Evolutionary conservation across 2,113 vertebrate genomes (phyloP).

Genomic region (Cairina moschata): DNA sequence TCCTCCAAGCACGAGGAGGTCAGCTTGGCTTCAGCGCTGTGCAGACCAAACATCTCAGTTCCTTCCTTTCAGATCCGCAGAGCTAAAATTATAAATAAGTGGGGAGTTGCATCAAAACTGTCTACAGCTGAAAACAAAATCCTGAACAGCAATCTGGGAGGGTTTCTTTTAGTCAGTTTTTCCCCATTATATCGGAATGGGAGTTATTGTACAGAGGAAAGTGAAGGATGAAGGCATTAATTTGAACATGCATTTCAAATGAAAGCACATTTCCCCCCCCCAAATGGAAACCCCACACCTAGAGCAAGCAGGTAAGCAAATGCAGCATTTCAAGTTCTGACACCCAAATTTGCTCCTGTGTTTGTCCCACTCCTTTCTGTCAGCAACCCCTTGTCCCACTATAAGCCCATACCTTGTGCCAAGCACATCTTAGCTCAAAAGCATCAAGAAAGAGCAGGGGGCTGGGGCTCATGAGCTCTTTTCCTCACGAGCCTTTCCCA

Average conservation of each 20-base stretch:
- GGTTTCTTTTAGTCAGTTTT: neutral
- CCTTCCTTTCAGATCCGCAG: neutral
- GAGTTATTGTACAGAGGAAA: neutral
- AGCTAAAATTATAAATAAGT: neutral
- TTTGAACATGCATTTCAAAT: fast-evolving
- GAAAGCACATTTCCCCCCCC: too few species aligned
- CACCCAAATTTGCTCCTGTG: neutral
- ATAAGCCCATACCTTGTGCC: fast-evolving
- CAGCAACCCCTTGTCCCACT: neutral
- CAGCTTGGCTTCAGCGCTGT: neutral
- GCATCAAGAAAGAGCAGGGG: neutral
- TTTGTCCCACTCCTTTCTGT: neutral
- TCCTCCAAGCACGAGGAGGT: neutral
- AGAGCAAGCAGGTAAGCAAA: neutral
- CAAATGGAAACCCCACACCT: neutral
- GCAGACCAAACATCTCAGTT: neutral
- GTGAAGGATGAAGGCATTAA: neutral
- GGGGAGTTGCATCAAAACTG: neutral
- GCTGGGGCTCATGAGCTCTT: neutral
- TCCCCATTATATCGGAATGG: neutral
- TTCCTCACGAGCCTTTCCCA: neutral
- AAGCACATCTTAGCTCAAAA: neutral
- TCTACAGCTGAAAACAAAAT: neutral
- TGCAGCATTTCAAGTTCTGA: neutral
- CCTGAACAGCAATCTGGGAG: neutral